A percentile compares a stretch with the other conserved stretches of the same genome.
Conservation (phyloP, 1,140 invertebrate species). For the Drosophila takahashii region DNA sequence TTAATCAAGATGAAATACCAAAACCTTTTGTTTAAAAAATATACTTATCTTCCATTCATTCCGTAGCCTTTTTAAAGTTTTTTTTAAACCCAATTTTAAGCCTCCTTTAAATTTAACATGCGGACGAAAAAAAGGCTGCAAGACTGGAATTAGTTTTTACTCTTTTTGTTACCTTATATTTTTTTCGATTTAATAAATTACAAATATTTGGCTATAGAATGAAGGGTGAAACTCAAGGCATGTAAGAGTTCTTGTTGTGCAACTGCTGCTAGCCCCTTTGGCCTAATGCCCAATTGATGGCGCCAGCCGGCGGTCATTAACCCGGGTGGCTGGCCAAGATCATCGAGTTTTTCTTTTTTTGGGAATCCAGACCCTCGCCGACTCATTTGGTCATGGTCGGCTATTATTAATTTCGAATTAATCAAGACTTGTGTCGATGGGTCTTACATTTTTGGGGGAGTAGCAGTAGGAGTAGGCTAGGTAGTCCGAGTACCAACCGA, state of each 20-base stretch:
- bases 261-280: constrained; percentile 10
- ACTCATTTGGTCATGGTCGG: constrained; percentile 62
- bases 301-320: constrained; percentile 48
- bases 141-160: too few relatives aligned
- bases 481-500: neutral
- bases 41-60: too few relatives aligned
- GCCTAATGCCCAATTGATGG: constrained; percentile 72
- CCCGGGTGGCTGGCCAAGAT: constrained; percentile 24
- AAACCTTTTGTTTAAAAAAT: neutral
- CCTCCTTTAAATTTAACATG: too few relatives aligned
- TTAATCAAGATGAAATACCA: neutral
- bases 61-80: too few relatives aligned
- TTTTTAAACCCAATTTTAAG: too few relatives aligned
- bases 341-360: neutral
- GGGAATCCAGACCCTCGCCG: constrained; percentile 4
- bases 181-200: neutral
- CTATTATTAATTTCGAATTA: constrained; percentile 80
- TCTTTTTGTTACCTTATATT: neutral
- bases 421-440: constrained; percentile 59
- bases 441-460: constrained; percentile 26
- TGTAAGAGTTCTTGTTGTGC: neutral
- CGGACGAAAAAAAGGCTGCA: too few relatives aligned
- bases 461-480: constrained; percentile 6
- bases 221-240: neutral
- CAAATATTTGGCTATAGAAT: neutral